Evolutionary conservation across 2,888 invertebrate genomes (phyloP).

Genomic region (Helicoverpa assulta): DNA sequence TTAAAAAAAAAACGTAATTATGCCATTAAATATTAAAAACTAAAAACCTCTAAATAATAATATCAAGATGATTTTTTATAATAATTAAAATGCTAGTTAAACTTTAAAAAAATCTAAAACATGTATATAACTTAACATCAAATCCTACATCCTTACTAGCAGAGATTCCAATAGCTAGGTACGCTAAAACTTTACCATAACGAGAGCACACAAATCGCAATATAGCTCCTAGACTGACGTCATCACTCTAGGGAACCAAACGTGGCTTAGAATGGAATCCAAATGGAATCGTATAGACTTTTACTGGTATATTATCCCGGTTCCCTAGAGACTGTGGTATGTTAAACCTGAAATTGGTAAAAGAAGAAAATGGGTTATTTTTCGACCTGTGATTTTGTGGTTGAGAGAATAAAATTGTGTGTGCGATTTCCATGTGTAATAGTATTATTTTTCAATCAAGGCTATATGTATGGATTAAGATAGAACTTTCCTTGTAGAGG

Average conservation of each 20-base stretch:
- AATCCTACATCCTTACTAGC: not conserved
- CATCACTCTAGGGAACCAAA: conserved; percentile 55
- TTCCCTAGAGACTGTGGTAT: conserved; percentile 48
- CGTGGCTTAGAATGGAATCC: conserved; percentile 56
- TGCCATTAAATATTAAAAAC: no score
- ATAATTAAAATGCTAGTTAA: no score
- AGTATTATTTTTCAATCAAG: no score
- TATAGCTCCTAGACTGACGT: conserved; percentile 56
- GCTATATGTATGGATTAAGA: no score
- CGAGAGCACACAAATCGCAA: conserved; percentile 30
- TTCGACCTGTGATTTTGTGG: conserved; percentile 15
- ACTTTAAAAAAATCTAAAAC: not conserved
- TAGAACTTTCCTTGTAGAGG: no score
- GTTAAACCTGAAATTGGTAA: conserved; percentile 59
- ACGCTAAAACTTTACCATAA: conserved; percentile 15
- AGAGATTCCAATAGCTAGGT: conserved; percentile 16
- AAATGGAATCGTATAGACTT: conserved; percentile 61
- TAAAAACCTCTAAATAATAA: no score
- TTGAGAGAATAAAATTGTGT: no score
- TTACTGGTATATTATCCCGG: conserved; percentile 56
- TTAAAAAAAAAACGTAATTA: no score
- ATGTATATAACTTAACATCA: not conserved
- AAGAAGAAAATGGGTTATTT: conserved; percentile 38
- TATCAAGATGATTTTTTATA: no score
- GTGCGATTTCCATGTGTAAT: no score